These are phyloP conservation scores for Hemistola chrysoprasaria DNA, from an alignment of 2,888 invertebrate genomes.

Conservation along the genomic window DNA sequence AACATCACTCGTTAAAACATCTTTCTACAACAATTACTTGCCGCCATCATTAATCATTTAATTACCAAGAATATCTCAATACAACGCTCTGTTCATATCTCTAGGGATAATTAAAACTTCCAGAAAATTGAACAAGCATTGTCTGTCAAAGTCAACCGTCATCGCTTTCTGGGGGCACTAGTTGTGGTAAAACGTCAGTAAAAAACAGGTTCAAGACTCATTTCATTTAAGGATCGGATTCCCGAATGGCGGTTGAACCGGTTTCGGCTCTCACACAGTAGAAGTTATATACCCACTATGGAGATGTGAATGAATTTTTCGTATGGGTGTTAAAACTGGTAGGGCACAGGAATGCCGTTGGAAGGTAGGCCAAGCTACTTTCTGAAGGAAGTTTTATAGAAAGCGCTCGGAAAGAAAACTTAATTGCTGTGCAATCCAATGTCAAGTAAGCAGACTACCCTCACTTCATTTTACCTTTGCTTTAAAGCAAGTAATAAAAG, in stretches of 20 bases:
- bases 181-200: conserved; percentile 34
- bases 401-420: too few relatives aligned
- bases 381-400: conserved; percentile 16
- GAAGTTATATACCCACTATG: conserved; percentile 13
- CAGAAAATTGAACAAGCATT: conserved; percentile 30
- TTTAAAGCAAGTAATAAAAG: too few relatives aligned
- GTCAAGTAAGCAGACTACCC: too few relatives aligned
- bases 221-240: conserved; percentile 47
- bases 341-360: conserved; percentile 15
- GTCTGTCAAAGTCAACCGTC: conserved; percentile 38
- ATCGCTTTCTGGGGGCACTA: conserved; percentile 35
- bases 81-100: conserved; percentile 24
- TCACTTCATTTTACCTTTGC: too few relatives aligned
- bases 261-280: conserved; percentile 40
- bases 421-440: too few relatives aligned
- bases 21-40: conserved; percentile 16
- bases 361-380: conserved; percentile 10
- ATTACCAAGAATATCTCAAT: conserved; percentile 20
- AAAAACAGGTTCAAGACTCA: conserved; percentile 33
- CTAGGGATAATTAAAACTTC: conserved; percentile 30
- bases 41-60: conserved; percentile 18
- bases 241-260: conserved; percentile 36
- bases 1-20: conserved; percentile 6
- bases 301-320: conserved; percentile 30
- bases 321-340: conserved; percentile 22